Conservation (phyloP, 2,113 vertebrate species). For the Danio rerio region GRCz12tu NC_133180.1:4186501-4187000, state of each 20-base stretch:
- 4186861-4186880: constrained; percentile 68
- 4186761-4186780: constrained; percentile 78
- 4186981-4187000: constrained; percentile 52
- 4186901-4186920: constrained; percentile 68
- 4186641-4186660: too few relatives aligned
- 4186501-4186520: too few relatives aligned
- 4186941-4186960: constrained; percentile 85
- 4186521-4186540: too few relatives aligned
- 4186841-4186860: constrained; percentile 75
- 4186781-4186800: constrained; percentile 88
- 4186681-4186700: too few relatives aligned
- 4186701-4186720: too few relatives aligned
- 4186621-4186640: too few relatives aligned
- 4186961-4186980: constrained; percentile 72
- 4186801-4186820: constrained; percentile 79
- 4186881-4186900: constrained; percentile 72
- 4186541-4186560: too few relatives aligned
- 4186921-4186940: constrained; percentile 73
- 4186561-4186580: too few relatives aligned
- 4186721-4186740: too few relatives aligned
- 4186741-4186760: constrained; percentile 85
- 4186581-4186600: too few relatives aligned
- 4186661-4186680: too few relatives aligned
- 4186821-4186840: constrained; percentile 75
- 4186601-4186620: too few relatives aligned